These are phyloP conservation scores for Maniola jurtina DNA, from an alignment of 1,140 invertebrate species.

Conservation along the genomic window DNA sequence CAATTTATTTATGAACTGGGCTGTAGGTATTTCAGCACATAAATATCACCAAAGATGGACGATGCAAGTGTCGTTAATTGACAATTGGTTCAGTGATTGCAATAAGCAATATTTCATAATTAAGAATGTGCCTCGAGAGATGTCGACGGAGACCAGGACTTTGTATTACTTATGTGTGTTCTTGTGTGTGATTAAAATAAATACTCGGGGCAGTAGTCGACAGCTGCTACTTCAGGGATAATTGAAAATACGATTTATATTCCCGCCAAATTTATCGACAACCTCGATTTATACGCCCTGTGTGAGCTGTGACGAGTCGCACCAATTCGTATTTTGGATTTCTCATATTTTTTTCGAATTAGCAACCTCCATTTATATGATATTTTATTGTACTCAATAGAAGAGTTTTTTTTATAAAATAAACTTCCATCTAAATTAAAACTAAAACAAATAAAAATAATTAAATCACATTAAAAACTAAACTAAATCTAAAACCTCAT, in stretches of 20 bases:
- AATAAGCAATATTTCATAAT: slow-evolving; percentile 52
- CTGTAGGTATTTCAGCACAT: slow-evolving; percentile 10
- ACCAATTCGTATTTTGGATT: not conserved
- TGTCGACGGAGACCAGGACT: slow-evolving; percentile 55
- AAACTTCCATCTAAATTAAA: no score
- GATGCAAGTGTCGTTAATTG: slow-evolving; percentile 26
- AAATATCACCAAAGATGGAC: slow-evolving; percentile 16
- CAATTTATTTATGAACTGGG: not conserved
- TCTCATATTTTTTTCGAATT: not conserved
- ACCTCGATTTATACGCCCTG: slow-evolving; percentile 54
- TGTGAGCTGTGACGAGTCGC: not conserved
- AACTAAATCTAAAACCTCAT: no score
- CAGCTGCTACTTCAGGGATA: slow-evolving; percentile 69
- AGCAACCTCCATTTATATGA: no score
- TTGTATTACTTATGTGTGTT: slow-evolving; percentile 29
- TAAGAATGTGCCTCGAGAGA: slow-evolving; percentile 55
- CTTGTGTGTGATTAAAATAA: slow-evolving; percentile 74
- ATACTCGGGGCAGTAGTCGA: slow-evolving; percentile 64
- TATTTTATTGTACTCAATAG: no score
- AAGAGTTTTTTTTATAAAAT: no score
- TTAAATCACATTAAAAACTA: no score
- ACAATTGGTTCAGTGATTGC: slow-evolving; percentile 35
- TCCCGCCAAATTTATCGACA: slow-evolving; percentile 73
- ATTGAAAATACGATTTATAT: slow-evolving; percentile 76
- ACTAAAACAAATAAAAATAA: no score